A percentile compares a stretch with the other conserved stretches of the same genome.
These are phyloP conservation scores for Sternotherus odoratus DNA, from an alignment of 2,797 vertebrate species.

Conservation along the genomic window DNA sequence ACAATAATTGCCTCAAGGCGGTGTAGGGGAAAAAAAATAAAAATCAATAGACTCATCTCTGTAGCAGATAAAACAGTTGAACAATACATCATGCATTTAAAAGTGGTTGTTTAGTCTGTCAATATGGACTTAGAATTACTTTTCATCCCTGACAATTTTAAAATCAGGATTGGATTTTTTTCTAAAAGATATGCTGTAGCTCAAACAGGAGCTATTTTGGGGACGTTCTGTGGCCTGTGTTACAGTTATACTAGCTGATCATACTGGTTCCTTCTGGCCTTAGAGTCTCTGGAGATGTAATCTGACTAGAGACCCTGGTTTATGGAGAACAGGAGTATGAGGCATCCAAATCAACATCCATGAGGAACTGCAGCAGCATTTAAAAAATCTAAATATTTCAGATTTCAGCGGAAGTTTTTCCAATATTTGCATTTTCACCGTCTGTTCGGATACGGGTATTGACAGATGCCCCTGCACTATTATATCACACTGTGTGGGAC, in stretches of 20 bases:
- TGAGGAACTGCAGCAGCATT: too few relatives aligned
- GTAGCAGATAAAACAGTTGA: slow-evolving; percentile 57
- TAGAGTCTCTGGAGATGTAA: too few relatives aligned
- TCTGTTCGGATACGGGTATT: not conserved
- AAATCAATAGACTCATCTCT: slow-evolving; percentile 71
- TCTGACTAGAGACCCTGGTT: too few relatives aligned
- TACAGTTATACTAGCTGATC: not conserved
- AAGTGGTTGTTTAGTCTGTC: slow-evolving; percentile 62
- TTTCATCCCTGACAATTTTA: not conserved
- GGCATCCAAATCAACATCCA: too few relatives aligned
- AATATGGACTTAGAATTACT: slow-evolving; percentile 49
- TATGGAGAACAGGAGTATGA: too few relatives aligned
- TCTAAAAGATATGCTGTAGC: not conserved
- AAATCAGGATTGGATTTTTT: not conserved
- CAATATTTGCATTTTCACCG: too few relatives aligned
- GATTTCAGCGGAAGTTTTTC: too few relatives aligned
- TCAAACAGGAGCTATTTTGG: not conserved
- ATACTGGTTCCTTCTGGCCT: not conserved
- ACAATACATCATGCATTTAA: slow-evolving; percentile 56
- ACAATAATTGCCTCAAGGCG: slow-evolving; percentile 60
- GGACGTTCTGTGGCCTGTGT: not conserved
- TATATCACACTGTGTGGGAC: not conserved
- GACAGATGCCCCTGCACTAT: not conserved
- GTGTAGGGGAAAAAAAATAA: slow-evolving; percentile 29
- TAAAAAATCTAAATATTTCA: too few relatives aligned